phyloP scores from a whole-genome alignment of 1,140 invertebrate species.

The Drusus annulatus region DNA sequence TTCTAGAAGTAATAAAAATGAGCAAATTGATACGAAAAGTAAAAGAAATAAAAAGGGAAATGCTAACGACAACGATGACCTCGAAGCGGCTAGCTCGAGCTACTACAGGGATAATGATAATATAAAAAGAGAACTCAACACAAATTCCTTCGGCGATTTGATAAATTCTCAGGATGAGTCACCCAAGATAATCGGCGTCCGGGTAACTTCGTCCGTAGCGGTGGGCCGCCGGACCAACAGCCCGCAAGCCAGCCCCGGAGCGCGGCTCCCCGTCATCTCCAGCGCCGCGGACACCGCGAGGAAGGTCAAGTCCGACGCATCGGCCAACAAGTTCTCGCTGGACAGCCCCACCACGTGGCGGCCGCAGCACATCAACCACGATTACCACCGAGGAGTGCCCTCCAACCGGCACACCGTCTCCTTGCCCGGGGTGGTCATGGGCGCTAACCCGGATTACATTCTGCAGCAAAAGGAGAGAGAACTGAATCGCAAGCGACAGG shows the following conservation, averaged over 20 bases:
- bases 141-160: slow-evolving; percentile 39
- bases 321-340: slow-evolving; percentile 36
- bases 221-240: slow-evolving; percentile 62
- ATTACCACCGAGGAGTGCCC: slow-evolving; percentile 53
- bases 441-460: slow-evolving; percentile 57
- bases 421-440: slow-evolving; percentile 46
- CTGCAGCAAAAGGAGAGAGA: slow-evolving; percentile 56
- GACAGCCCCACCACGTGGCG: slow-evolving; percentile 56
- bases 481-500: slow-evolving; percentile 45
- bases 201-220: slow-evolving; percentile 70
- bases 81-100: slow-evolving; percentile 50
- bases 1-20: slow-evolving; percentile 53
- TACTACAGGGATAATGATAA: slow-evolving; percentile 55
- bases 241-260: slow-evolving; percentile 20
- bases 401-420: slow-evolving; percentile 55
- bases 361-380: slow-evolving; percentile 45
- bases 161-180: slow-evolving; percentile 59
- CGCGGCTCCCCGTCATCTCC: slow-evolving; percentile 39
- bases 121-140: slow-evolving; percentile 46
- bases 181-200: slow-evolving; percentile 68
- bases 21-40: slow-evolving; percentile 4
- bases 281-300: slow-evolving; percentile 45
- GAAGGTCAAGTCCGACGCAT: slow-evolving; percentile 40
- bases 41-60: slow-evolving; percentile 31
- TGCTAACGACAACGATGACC: slow-evolving; percentile 40